Evolutionary conservation across 2,797 vertebrate species (phyloP).

Genomic region (Leuciscus waleckii): DNA sequence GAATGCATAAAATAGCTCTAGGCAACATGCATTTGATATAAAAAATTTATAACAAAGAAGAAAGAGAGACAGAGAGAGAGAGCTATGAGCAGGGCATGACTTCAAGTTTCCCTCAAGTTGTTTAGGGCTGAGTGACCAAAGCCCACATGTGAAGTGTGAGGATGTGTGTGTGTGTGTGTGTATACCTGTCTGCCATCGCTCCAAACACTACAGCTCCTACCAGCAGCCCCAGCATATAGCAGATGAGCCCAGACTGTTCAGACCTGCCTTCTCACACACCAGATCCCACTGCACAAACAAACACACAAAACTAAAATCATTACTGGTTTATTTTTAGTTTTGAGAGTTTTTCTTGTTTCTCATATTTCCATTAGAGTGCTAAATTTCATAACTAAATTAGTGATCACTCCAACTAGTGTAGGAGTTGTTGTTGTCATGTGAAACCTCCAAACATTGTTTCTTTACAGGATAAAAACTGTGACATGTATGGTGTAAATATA

Average conservation of each 20-base stretch:
- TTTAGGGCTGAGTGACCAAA: background rate
- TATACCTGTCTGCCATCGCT: constrained; percentile 78
- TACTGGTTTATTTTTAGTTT: background rate
- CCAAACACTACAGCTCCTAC: constrained; percentile 77
- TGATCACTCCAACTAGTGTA: too few relatives aligned
- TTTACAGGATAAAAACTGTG: too few relatives aligned
- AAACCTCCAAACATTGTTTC: too few relatives aligned
- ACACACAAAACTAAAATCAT: background rate
- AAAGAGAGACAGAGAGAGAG: background rate
- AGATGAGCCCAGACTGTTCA: constrained; percentile 75
- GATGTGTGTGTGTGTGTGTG: background rate
- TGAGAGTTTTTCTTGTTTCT: too few relatives aligned
- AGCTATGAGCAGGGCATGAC: background rate
- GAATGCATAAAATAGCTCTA: background rate
- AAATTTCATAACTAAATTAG: too few relatives aligned
- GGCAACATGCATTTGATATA: background rate
- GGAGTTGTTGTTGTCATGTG: too few relatives aligned
- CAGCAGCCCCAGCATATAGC: constrained; percentile 78
- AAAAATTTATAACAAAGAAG: background rate
- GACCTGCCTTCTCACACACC: constrained; percentile 72
- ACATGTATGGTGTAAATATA: too few relatives aligned
- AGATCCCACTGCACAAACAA: constrained; percentile 75
- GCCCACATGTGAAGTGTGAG: background rate
- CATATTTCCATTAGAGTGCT: too few relatives aligned
- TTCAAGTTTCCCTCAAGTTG: background rate